Conservation (phyloP, 2,113 vertebrate species). For the Crotalus viridis region DNA sequence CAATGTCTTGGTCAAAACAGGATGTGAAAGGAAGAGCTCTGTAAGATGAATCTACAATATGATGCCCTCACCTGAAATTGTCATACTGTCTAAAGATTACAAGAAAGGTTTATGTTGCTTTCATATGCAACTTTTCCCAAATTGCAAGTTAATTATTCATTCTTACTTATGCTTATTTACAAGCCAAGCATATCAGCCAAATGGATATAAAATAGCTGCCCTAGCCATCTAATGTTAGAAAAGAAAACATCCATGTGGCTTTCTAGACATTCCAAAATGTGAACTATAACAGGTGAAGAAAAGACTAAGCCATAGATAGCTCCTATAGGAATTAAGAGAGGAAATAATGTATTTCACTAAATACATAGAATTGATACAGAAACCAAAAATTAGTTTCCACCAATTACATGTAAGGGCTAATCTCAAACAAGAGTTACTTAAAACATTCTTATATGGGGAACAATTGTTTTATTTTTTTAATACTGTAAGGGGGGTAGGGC, state of each 20-base stretch:
- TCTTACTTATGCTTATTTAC: not conserved
- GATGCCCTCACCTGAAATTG: not conserved
- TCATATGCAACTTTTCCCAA: not conserved
- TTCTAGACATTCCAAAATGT: slow-evolving; percentile 5
- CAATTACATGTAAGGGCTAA: not conserved
- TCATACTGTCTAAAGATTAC: slow-evolving; percentile 17
- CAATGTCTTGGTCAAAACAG: slow-evolving; percentile 17
- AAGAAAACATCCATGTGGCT: slow-evolving; percentile 13
- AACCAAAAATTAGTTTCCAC: not conserved
- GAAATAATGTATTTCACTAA: slow-evolving; percentile 3
- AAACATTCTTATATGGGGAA: not conserved
- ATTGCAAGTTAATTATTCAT: slow-evolving; percentile 4
- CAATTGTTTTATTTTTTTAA: not conserved
- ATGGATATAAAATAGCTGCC: not conserved
- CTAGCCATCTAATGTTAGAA: slow-evolving; percentile 16
- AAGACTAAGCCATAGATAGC: slow-evolving; percentile 3
- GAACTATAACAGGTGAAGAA: slow-evolving; percentile 2
- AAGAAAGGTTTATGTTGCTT: slow-evolving; percentile 11
- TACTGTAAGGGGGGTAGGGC: not conserved
- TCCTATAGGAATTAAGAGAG: slow-evolving; percentile 28
- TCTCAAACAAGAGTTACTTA: not conserved
- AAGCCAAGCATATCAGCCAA: slow-evolving; percentile 16
- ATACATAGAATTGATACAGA: not conserved
- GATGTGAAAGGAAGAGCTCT: not conserved
- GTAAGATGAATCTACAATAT: not conserved